A percentile compares a stretch with the other conserved stretches of the same genome.
Evolutionary conservation across 2,113 vertebrate species (phyloP).

Genomic region (Microcebus ravelobensis): DNA sequence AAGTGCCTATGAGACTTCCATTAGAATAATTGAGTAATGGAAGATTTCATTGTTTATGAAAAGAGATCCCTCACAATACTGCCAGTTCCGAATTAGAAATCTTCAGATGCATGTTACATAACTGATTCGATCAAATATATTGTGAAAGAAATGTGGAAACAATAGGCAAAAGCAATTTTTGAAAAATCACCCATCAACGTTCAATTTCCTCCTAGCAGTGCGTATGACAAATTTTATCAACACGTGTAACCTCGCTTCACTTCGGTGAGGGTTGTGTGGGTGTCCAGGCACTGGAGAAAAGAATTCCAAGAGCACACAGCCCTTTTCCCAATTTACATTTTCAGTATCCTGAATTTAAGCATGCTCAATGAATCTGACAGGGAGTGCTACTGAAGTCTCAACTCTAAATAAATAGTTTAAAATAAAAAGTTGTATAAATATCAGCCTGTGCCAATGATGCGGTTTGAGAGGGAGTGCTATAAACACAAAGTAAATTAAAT

Average conservation of each 20-base stretch:
- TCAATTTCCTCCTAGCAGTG: neutral
- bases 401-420: conserved; percentile 86
- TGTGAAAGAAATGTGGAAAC: neutral
- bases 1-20: neutral
- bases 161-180: neutral
- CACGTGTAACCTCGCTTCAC: neutral
- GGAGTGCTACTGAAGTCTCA: conserved; percentile 79
- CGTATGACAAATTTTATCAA: neutral
- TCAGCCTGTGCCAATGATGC: conserved; percentile 79
- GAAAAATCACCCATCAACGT: neutral
- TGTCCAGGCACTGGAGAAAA: neutral
- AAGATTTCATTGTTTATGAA: neutral
- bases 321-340: conserved; percentile 67
- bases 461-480: conserved; percentile 82
- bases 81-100: neutral
- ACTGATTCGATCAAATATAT: neutral
- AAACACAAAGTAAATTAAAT: conserved; percentile 87
- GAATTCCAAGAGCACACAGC: neutral
- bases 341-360: conserved; percentile 75
- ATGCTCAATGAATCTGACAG: conserved; percentile 77
- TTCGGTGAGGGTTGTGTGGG: neutral
- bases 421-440: conserved; percentile 89
- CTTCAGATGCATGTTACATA: neutral
- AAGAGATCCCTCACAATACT: neutral
- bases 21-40: neutral